A percentile compares a stretch with the other conserved stretches of the same genome.
phyloP scores from a whole-genome alignment of 2,113 vertebrate genomes.

The Fregata magnificens region DNA sequence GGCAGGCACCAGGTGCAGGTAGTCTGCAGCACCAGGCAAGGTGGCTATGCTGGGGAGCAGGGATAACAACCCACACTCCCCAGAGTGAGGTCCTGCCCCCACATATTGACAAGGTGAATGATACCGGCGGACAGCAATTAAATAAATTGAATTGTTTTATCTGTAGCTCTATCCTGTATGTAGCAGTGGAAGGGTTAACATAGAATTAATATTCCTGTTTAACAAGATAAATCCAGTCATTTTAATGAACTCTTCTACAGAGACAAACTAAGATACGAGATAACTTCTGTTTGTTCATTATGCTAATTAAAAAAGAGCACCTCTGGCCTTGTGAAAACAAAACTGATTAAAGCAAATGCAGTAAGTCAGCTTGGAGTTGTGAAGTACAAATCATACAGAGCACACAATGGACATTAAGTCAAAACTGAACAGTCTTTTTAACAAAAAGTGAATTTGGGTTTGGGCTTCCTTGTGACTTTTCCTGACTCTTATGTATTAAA shows the following conservation, averaged over 20 bases:
- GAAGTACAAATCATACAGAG: neutral
- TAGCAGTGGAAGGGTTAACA: neutral
- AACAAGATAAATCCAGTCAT: conserved; percentile 50
- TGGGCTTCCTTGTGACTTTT: neutral
- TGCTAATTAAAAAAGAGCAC: conserved; percentile 58
- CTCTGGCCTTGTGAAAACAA: conserved; percentile 52
- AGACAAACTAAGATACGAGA: conserved; percentile 47
- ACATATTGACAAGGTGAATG: neutral
- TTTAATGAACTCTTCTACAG: conserved; percentile 57
- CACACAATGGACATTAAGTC: neutral
- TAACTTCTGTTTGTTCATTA: conserved; percentile 62
- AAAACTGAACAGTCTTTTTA: neutral
- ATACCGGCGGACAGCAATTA: neutral
- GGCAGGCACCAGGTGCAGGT: neutral
- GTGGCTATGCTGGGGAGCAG: neutral
- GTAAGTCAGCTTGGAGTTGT: neutral
- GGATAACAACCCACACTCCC: neutral
- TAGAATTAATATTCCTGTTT: neutral
- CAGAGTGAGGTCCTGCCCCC: neutral
- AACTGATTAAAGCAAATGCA: conserved; percentile 57
- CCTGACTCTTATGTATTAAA: conserved; percentile 25
- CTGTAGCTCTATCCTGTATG: neutral
- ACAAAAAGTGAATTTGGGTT: conserved; percentile 30
- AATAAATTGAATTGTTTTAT: neutral
- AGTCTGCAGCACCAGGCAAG: neutral